Conservation (phyloP, 2,888 invertebrate genomes). For the Octonoba sinensis region DNA sequence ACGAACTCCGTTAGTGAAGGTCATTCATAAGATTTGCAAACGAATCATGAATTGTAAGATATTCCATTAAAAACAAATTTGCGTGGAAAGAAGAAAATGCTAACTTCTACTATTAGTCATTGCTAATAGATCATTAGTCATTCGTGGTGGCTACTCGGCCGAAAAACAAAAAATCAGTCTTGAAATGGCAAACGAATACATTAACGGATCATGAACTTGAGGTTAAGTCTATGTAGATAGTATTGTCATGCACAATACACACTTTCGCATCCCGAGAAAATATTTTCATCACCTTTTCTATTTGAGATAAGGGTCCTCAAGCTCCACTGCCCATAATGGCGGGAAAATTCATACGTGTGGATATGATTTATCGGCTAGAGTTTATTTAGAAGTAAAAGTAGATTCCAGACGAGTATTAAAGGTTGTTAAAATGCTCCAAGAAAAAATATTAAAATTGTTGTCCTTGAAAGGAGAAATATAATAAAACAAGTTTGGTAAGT, state of each 20-base stretch:
- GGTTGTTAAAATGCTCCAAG: conserved; percentile 47
- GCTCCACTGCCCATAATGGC: conserved; percentile 43
- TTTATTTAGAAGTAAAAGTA: conserved; percentile 51
- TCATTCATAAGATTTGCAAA: too few species aligned
- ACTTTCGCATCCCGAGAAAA: conserved; percentile 55
- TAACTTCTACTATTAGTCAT: too few species aligned
- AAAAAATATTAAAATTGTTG: conserved; percentile 39
- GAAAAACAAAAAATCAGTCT: too few species aligned
- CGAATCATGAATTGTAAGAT: too few species aligned
- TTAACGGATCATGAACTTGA: conserved; percentile 16
- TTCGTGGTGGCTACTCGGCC: too few species aligned
- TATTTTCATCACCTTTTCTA: conserved; percentile 58
- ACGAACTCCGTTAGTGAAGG: too few species aligned
- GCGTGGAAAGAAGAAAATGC: too few species aligned
- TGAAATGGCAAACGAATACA: too few species aligned
- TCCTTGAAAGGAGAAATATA: conserved; percentile 57
- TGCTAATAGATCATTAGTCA: too few species aligned
- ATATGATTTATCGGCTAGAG: conserved; percentile 50
- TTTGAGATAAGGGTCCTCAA: conserved; percentile 41
- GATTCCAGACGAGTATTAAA: conserved; percentile 42
- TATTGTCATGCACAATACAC: conserved; percentile 27
- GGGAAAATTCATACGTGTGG: conserved; percentile 36
- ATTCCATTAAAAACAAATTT: too few species aligned
- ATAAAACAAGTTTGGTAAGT: conserved; percentile 63
- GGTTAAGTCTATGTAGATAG: conserved; percentile 62